Percentiles rank a stretch among this genome's conserved stretches.
phyloP scores from a whole-genome alignment of 2,797 vertebrate species.

The Catamblyrhynchus diadema region DNA sequence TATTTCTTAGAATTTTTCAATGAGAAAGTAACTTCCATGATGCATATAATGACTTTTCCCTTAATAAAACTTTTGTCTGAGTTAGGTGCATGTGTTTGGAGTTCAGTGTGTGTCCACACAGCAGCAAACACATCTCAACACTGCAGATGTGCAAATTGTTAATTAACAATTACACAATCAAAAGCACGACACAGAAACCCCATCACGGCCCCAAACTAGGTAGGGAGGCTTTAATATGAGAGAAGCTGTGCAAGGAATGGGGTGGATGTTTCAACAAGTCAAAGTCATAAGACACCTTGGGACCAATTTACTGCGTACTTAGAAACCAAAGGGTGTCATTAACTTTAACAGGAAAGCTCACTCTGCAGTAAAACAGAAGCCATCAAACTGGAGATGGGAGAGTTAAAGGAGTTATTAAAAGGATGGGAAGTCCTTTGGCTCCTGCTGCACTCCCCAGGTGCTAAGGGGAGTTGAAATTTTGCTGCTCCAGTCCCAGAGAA shows the following conservation, averaged over 20 bases:
- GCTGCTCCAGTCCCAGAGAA: background rate
- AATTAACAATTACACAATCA: background rate
- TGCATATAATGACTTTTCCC: background rate
- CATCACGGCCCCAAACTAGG: background rate
- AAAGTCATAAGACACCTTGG: background rate
- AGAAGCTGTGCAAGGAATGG: background rate
- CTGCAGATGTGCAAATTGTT: background rate
- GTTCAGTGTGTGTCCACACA: background rate
- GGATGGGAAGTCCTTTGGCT: background rate
- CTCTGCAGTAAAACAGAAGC: constrained; percentile 43
- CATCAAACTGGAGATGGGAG: constrained; percentile 55
- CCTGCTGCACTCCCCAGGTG: background rate
- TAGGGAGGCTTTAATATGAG: background rate
- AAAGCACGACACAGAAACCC: rapidly evolving
- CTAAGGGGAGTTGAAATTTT: background rate
- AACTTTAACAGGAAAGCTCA: constrained; percentile 52
- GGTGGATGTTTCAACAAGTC: background rate
- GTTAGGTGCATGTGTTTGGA: background rate
- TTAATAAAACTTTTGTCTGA: background rate
- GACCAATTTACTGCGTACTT: constrained; percentile 40
- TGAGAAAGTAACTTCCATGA: background rate
- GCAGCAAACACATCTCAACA: background rate
- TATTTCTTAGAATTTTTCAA: background rate
- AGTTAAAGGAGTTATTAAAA: constrained; percentile 68
- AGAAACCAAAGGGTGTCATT: constrained; percentile 40